Evolutionary conservation across 1,140 invertebrate species (phyloP).

Genomic region (Aricia agestis): DNA sequence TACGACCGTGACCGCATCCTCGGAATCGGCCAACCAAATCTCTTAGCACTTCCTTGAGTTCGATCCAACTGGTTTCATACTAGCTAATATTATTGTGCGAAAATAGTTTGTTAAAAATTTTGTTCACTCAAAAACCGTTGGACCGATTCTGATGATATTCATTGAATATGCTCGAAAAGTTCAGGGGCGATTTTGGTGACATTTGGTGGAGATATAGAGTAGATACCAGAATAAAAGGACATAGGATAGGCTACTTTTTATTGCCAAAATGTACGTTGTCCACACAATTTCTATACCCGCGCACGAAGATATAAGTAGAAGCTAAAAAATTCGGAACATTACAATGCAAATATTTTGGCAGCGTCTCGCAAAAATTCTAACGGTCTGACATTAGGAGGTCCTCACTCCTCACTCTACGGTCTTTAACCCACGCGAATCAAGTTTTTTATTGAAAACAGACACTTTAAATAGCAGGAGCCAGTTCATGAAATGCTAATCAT

Average conservation of each 20-base stretch:
- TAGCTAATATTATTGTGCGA: too few relatives aligned
- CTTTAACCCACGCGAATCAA: slow-evolving; percentile 22
- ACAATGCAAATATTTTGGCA: not conserved
- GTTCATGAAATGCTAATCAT: not conserved
- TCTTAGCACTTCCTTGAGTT: not conserved
- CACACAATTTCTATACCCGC: too few relatives aligned
- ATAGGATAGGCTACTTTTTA: too few relatives aligned
- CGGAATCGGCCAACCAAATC: slow-evolving; percentile 18
- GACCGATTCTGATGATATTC: too few relatives aligned
- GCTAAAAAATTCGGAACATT: not conserved
- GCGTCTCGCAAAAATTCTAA: not conserved
- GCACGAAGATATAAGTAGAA: too few relatives aligned
- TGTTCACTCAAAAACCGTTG: too few relatives aligned
- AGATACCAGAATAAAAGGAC: too few relatives aligned
- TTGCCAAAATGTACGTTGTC: too few relatives aligned
- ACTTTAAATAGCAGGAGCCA: not conserved
- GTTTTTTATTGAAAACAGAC: slow-evolving; percentile 1
- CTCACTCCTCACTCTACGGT: slow-evolving; percentile 15
- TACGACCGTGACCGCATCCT: slow-evolving; percentile 25
- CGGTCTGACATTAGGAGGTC: not conserved
- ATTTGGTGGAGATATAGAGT: too few relatives aligned
- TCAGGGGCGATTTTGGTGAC: too few relatives aligned
- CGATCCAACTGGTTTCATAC: not conserved
- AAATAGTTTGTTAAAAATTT: too few relatives aligned
- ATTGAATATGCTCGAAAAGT: too few relatives aligned